Evolutionary conservation across 2,797 vertebrate species (phyloP), one percentile per base, ranked within the genome.

Genomic region (Emys orbicularis): DNA sequence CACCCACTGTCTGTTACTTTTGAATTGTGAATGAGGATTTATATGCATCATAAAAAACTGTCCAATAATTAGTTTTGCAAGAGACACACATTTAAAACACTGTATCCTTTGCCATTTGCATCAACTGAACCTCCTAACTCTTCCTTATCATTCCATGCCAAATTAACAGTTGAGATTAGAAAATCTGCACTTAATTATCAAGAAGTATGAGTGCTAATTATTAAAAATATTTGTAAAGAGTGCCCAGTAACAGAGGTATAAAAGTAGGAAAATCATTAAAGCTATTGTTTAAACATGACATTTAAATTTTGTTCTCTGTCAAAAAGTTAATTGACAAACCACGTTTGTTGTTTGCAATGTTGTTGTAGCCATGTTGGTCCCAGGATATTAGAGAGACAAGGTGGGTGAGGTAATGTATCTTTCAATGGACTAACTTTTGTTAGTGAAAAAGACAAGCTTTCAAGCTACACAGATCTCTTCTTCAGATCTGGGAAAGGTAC

Each of bases 111-210:
- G 93, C 87, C 94, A 34, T 23, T 49, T 96, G 92, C 94, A 81
- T 88, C 52, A 72, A 86, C 96, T 79, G 94, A 98, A 93, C 88
- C 88, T 93, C 96, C 72, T 84, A 84, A 57, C 53, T 96, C 89
- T 96, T 91, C 95, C 41, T 21, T 87, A 90, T 94, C 89, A 92
- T 95, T 94, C 18, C 1, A 92, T 89, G 52, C 96, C 95, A 97
- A 96, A 97, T 96, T 87, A 96, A 88, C 97, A 97, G 83, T 44
- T 19, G 82, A 92, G 96, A 97, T 95, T 94, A 96, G 82, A 79
- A 98, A 97, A 97, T 91, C 94, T 95, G 88, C 83, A 92, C 92
- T 98, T 97, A 96, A 97, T 97, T 97, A 97, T 96, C 87, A 97
- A 96, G 93, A 97, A 98, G 97, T 89, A 87, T 81, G 93, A 96